Base-by-base conservation (phyloP, 2,888 invertebrate genomes). In the Dugesia japonica region DNA sequence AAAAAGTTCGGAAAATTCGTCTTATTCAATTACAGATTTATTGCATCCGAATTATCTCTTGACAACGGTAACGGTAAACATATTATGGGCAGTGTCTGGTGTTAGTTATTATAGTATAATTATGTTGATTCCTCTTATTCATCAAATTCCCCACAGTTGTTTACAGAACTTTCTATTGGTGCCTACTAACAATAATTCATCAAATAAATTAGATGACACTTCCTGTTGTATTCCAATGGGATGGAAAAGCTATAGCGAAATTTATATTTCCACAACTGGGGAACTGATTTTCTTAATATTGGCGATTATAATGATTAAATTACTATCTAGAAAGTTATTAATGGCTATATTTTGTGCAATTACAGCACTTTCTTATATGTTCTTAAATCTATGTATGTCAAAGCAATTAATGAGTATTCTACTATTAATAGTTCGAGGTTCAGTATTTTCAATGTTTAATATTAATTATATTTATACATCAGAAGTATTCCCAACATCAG, bases 61-160 rank as follows among this genome's bases (percentile, higher is more conserved):
- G n/a, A 82, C 83, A 20, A 83, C 83, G 0, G 56, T 83, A 1
- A 81, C 81, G 78, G 78, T 84, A 23, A 82, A 82, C 82, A 28
- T 83, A 4, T 77, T 84, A 33, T 84, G 84, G 84, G 83, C 84
- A 78, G 82, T 81, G 20, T 81, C 82, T 9, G 83, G 84, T 0
- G 82, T 82, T 76, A 80, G 81, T 4, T 84, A 84, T 78, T 84
- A 84, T 77, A 84, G 84, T 1, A 82, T 84, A 81, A 82, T 84
- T 15, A 80, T 84, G 27, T 81, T 82, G 27, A 17, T 38, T 17
- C 9, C 17, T 9, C 9, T 38, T 13, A 38, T 38, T 17, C 9
- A 38, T 38, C 13, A 38, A 13, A 9, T 38, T 38, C 38, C 38
- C 17, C 38, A 17, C 17, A 9, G 17, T 13, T 38, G 38, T 38